Conservation (phyloP, 2,797 vertebrate species). For the Epinephelus malabaricus region DNA sequence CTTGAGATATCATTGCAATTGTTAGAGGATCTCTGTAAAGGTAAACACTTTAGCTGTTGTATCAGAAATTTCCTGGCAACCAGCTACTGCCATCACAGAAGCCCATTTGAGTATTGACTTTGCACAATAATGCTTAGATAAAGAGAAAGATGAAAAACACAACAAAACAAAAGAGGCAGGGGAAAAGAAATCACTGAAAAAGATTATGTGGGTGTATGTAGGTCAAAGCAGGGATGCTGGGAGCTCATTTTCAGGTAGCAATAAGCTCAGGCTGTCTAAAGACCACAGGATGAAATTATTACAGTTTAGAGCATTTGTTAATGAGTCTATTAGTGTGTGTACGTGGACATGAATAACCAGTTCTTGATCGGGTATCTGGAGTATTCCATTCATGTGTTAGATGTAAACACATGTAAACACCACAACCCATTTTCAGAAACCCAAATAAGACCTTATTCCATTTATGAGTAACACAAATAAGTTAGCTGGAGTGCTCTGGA, state of each 20-base stretch:
- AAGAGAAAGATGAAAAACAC: conserved; percentile 12
- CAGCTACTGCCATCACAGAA: background rate
- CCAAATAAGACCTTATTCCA: too few species aligned
- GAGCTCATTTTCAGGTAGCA: background rate
- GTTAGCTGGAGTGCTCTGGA: too few species aligned
- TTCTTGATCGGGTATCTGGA: too few species aligned
- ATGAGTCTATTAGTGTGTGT: background rate
- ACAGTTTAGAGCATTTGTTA: background rate
- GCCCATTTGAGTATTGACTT: conserved; percentile 1
- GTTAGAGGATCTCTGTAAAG: conserved; percentile 37
- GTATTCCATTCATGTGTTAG: too few species aligned
- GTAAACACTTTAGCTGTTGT: conserved; percentile 20
- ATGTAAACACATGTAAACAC: too few species aligned
- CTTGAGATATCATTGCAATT: conserved; percentile 60
- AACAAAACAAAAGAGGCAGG: conserved; percentile 6
- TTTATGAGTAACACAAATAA: too few species aligned
- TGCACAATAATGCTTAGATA: background rate
- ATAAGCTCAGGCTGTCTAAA: background rate
- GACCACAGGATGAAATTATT: background rate
- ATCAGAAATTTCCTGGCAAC: conserved; percentile 9
- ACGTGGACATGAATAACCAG: too few species aligned
- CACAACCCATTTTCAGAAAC: too few species aligned
- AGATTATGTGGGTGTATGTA: background rate
- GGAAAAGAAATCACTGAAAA: background rate
- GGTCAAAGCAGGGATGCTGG: conserved; percentile 2